Evolutionary conservation across 2,888 invertebrate genomes (phyloP), one percentile per base, ranked within the genome.

Genomic region (Piscicola geometra): DNA sequence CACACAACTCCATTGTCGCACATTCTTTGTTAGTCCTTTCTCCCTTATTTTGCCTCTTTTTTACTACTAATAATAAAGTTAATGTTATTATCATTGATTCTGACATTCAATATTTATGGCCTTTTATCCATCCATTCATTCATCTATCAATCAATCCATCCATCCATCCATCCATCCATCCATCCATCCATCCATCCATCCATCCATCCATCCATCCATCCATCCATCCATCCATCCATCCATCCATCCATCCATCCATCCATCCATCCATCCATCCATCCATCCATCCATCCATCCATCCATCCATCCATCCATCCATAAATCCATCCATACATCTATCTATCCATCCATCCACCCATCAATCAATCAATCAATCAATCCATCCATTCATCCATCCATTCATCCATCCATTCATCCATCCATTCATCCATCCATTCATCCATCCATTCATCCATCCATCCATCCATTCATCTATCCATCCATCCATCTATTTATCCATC

Each of bases 131-230:
- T 41, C 41, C 41, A 5, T 41, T 15, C 41, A 41, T 41, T 15
- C 41, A 3, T 64, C 64, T 9, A 64, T 64, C 64, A 3, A 12
- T 64, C 64, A 3, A 64, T 64, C 64, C n/a, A 3, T 64, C 64
- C n/a, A 64, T 64, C 64, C n/a, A 3, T 64, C 64, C n/a, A 64
- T 64, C 64, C 9, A 3, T 64, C 64, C n/a, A 12, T 64, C 64
- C n/a, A 64, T 64, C 64, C n/a, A 3, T 64, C 64, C n/a, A 3
- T 64, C 64, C n/a, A 64, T 64, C 64, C n/a, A 3, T 64, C 64
- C n/a, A 3, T 64, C 64, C n/a, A 64, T 64, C 64, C n/a, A 3
- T 64, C 64, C n/a, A 3, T 64, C n/a, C n/a, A 3, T 64, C 64
- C n/a, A 12, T 64, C 64, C n/a, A 3, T 64, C 64, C n/a, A 3